phyloP scores from a whole-genome alignment of 2,797 vertebrate species.

The Sebastes umbrosus region DNA sequence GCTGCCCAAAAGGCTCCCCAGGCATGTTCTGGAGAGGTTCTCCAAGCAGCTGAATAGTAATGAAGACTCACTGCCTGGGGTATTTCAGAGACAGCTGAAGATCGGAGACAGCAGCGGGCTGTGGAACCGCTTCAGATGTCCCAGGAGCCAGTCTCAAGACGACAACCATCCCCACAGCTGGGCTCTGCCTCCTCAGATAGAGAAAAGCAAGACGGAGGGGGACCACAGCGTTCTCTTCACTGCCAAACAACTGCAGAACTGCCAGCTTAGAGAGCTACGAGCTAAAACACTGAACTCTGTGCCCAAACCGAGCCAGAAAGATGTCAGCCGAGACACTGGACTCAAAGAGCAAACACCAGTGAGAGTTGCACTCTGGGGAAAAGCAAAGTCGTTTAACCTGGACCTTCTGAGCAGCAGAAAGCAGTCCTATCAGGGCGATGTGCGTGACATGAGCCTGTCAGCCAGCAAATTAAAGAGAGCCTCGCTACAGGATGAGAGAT shows the following conservation, averaged over 20 bases:
- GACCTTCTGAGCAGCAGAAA: constrained; percentile 79
- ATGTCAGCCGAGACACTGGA: constrained; percentile 54
- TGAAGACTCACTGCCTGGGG: constrained; percentile 74
- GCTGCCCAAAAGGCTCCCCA: constrained; percentile 76
- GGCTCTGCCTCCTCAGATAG: constrained; percentile 65
- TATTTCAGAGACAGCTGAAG: constrained; percentile 79
- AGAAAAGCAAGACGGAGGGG: constrained; percentile 65
- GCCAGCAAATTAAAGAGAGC: constrained; percentile 83
- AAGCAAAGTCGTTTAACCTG: constrained; percentile 81
- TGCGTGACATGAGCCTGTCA: constrained; percentile 70
- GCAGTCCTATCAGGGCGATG: constrained; percentile 85
- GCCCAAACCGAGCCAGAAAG: constrained; percentile 64
- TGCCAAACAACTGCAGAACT: constrained; percentile 81
- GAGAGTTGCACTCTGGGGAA: constrained; percentile 74
- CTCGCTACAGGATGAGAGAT: constrained; percentile 84
- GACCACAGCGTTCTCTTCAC: constrained; percentile 69
- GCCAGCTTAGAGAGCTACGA: constrained; percentile 66
- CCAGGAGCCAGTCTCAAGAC: constrained; percentile 73
- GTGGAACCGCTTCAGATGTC: constrained; percentile 72
- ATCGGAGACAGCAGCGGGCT: constrained; percentile 63
- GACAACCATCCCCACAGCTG: constrained; percentile 62
- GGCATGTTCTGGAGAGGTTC: constrained; percentile 81
- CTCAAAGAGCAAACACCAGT: constrained; percentile 51
- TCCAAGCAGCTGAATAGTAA: constrained; percentile 72
- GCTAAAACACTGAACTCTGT: constrained; percentile 67